phyloP scores from a whole-genome alignment of 2,797 vertebrate species.

The Pseudochaenichthys georgianus region DNA sequence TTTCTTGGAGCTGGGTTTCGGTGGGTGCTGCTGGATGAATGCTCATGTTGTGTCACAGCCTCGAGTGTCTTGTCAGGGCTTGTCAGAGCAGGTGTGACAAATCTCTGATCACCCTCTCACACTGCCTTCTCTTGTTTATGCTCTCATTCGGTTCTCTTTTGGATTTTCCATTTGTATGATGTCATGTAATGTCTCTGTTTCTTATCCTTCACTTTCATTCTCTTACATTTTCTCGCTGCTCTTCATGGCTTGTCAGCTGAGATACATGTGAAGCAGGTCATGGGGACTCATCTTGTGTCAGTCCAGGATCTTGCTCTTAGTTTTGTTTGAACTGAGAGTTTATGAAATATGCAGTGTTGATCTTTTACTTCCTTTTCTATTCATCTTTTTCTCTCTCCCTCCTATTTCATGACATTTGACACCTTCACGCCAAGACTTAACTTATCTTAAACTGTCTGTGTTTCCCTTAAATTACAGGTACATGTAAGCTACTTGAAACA shows the following conservation, averaged over 20 bases:
- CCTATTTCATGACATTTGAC: not conserved
- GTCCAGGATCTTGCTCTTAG: not conserved
- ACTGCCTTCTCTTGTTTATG: slow-evolving; percentile 13
- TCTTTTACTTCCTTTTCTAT: slow-evolving; percentile 11
- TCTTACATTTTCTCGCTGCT: slow-evolving; percentile 9
- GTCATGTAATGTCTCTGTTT: not conserved
- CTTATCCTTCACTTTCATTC: not conserved
- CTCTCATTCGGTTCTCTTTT: slow-evolving; percentile 19
- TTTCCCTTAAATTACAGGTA: slow-evolving; percentile 9
- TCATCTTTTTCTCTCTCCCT: not conserved
- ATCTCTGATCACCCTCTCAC: slow-evolving; percentile 29
- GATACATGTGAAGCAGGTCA: not conserved
- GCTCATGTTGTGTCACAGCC: slow-evolving; percentile 52
- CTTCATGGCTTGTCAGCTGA: not conserved
- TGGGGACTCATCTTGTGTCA: slow-evolving; percentile 4
- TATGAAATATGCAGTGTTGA: not conserved
- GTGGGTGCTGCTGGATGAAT: slow-evolving; percentile 16
- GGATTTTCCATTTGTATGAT: slow-evolving; percentile 12
- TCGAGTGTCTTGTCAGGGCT: slow-evolving; percentile 59
- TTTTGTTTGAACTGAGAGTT: slow-evolving; percentile 34
- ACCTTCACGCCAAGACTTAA: not conserved
- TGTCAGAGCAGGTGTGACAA: slow-evolving; percentile 63
- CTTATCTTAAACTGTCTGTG: not conserved
- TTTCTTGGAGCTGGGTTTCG: slow-evolving; percentile 12
- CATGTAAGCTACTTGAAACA: not conserved